Evolutionary conservation across 2,797 vertebrate genomes (phyloP).

Genomic region (Etheostoma perlongum): DNA sequence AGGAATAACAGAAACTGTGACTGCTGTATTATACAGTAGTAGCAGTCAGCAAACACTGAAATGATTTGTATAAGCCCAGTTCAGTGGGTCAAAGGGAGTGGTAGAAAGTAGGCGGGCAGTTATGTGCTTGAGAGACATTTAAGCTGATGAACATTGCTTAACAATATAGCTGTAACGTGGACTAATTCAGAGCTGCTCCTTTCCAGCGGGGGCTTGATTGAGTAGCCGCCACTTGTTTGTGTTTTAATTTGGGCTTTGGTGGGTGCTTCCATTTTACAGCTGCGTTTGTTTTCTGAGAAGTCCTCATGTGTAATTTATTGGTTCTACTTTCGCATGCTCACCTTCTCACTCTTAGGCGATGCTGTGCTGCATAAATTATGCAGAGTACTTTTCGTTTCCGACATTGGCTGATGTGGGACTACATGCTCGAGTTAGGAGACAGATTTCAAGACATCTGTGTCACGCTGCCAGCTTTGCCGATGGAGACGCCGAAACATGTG

Average conservation of each 20-base stretch:
- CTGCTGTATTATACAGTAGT: slow-evolving; percentile 42
- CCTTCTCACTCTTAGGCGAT: slow-evolving; percentile 52
- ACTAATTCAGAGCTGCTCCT: slow-evolving; percentile 53
- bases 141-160: slow-evolving; percentile 60
- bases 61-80: slow-evolving; percentile 63
- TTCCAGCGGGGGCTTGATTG: slow-evolving; percentile 51
- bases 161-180: slow-evolving; percentile 57
- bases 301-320: slow-evolving; percentile 76
- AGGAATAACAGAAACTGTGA: slow-evolving; percentile 44
- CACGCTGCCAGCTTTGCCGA: slow-evolving; percentile 7
- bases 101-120: slow-evolving; percentile 47
- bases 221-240: slow-evolving; percentile 63
- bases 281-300: slow-evolving; percentile 58
- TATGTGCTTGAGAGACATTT: slow-evolving; percentile 47
- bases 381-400: slow-evolving; percentile 58
- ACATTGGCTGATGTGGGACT: slow-evolving; percentile 48
- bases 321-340: slow-evolving; percentile 66
- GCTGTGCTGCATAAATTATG: slow-evolving; percentile 76
- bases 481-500: slow-evolving; percentile 28
- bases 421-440: slow-evolving; percentile 28
- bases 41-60: slow-evolving; percentile 60
- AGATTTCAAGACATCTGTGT: slow-evolving; percentile 29
- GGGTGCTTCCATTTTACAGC: slow-evolving; percentile 53
- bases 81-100: slow-evolving; percentile 69
- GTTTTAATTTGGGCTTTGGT: slow-evolving; percentile 65